Percentiles rank a stretch among this genome's conserved stretches.
phyloP scores from a whole-genome alignment of 2,797 vertebrate species.

The Sebastes diaconus region DNA sequence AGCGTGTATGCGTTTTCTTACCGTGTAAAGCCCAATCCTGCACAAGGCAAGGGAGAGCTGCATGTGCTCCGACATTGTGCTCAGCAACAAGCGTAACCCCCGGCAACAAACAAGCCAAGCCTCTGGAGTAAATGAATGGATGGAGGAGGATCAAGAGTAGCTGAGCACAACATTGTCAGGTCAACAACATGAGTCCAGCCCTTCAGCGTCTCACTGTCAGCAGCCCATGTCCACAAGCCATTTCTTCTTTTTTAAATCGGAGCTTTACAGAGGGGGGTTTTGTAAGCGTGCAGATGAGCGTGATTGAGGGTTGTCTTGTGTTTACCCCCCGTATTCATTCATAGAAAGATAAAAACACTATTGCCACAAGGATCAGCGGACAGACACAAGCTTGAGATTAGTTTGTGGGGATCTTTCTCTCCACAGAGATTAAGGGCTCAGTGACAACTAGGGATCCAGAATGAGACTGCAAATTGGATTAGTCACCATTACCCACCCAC shows the following conservation, averaged over 20 bases:
- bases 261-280: constrained; percentile 17
- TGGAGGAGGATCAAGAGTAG: constrained; percentile 67
- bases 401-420: constrained; percentile 62
- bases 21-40: constrained; percentile 93
- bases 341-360: constrained; percentile 58
- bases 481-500: constrained; percentile 76
- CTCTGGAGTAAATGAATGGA: constrained; percentile 77
- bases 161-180: constrained; percentile 57
- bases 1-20: constrained; percentile 73
- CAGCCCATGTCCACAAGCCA: constrained; percentile 22
- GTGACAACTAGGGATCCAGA: constrained; percentile 73
- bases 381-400: constrained; percentile 65
- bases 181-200: constrained; percentile 59
- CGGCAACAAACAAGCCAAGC: constrained; percentile 82
- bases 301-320: constrained; percentile 32
- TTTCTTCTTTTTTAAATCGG: constrained; percentile 10
- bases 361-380: constrained; percentile 51
- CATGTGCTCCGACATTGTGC: constrained; percentile 92
- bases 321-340: constrained; percentile 54
- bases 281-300: neutral
- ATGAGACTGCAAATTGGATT: constrained; percentile 85
- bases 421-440: constrained; percentile 78
- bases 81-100: constrained; percentile 82
- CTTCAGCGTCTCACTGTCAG: constrained; percentile 18
- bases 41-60: constrained; percentile 92